Percentiles rank a stretch among this genome's conserved stretches.
Conservation (phyloP, 1,140 invertebrate species). For the Andricus grossulariae region DNA sequence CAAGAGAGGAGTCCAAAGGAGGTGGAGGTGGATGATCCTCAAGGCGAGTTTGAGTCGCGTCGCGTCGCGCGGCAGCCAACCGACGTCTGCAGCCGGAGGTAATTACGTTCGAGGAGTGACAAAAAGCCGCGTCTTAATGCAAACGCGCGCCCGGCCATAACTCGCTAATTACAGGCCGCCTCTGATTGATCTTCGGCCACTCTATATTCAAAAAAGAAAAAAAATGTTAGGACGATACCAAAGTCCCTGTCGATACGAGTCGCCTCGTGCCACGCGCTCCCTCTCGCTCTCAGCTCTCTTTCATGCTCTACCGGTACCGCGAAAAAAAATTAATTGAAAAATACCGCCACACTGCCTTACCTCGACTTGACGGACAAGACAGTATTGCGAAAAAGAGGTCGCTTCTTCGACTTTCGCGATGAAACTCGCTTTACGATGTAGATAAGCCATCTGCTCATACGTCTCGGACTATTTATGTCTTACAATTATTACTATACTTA, state of each 20-base stretch:
- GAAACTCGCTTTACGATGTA: constrained; percentile 18
- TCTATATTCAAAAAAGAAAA: constrained; percentile 43
- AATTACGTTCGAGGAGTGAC: constrained; percentile 71
- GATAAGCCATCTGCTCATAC: too few species aligned
- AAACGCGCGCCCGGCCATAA: constrained; percentile 69
- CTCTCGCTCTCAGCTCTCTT: constrained; percentile 35
- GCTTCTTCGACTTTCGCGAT: constrained; percentile 24
- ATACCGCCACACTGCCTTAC: constrained; percentile 52
- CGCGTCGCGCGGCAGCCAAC: constrained; percentile 47
- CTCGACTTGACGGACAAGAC: not conserved
- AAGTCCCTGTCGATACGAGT: constrained; percentile 65
- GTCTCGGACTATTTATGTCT: too few species aligned
- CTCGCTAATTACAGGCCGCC: constrained; percentile 75
- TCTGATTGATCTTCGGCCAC: constrained; percentile 73
- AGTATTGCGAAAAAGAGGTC: not conserved
- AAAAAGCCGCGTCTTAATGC: constrained; percentile 74
- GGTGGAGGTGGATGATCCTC: constrained; percentile 39
- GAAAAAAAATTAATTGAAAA: constrained; percentile 72
- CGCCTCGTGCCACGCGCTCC: constrained; percentile 62
- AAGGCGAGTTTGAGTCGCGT: constrained; percentile 39
- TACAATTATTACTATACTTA: too few species aligned
- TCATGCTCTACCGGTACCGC: constrained; percentile 37
- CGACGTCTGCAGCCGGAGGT: constrained; percentile 62
- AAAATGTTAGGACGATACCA: constrained; percentile 47
- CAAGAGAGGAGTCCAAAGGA: constrained; percentile 44